Evolutionary conservation across 2,888 invertebrate genomes (phyloP), one percentile per base, ranked within the genome.

Genomic region (Agonopterix subpropinquella): DNA sequence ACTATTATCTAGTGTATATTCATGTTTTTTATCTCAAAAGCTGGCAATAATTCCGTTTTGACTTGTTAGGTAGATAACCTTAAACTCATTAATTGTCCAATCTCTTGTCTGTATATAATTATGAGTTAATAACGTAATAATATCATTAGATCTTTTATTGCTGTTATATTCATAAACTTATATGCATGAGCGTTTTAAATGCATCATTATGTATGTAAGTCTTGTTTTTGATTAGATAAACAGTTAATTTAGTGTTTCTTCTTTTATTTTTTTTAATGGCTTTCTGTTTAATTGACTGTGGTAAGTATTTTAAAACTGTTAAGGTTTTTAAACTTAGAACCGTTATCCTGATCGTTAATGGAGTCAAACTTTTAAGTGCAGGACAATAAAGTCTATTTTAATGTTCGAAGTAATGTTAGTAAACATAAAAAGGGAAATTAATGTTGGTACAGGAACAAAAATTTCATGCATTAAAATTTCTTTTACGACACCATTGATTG

Each of bases 201-300:
- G 70, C 70, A 60, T 67, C 70, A 61, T 75, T 71, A 73, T 65
- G 62, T 10, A 47, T 35, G 55, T 57, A 58, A 54, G 49, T 56
- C 57, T 64, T 64, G 73, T 74, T 65, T 58, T 48, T 57, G 73
- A 74, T 77, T 68, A 80, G 77, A 79, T 79, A 73, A 70, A 53
- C 43, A 47, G 47, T 53, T 53, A 67, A 72, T 73, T 73, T 73
- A 76, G 10, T 67, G 63, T 58, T 62, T 61, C 58, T 61, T 67
- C 77, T 66, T 42, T 18, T 18, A 2, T 41, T 11, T 11, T 42
- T 39, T 42, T 42, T 8, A 42, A 13, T n/a, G n/a, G 11, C 42
- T 42, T 42, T 42, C 42, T 42, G 11, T 42, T 42, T 42, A 42
- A 42, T 42, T 42, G 42, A 11, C 13, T 11, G 58, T 57, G 64